Base-by-base conservation (phyloP, 2,797 vertebrate genomes). In the Amblyraja radiata region DNA sequence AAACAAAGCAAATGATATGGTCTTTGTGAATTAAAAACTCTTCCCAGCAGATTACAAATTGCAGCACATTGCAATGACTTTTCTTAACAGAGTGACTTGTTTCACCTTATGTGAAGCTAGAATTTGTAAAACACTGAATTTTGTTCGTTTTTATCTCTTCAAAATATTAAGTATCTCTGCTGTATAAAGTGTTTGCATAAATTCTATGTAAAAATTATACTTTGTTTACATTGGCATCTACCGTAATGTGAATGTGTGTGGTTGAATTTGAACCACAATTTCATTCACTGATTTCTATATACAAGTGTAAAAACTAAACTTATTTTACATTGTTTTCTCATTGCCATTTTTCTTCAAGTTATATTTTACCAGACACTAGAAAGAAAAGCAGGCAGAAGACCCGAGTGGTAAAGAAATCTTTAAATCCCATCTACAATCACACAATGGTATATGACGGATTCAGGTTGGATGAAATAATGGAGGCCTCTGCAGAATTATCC, bases 381-480 rank as follows among this genome's bases (percentile, higher is more conserved):
- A 95, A 94, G 93, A 95, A 95, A 93, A 95, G 95, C 78, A 94
- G 95, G 0, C 95, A 95, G 93, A 95, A 95, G 94, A 95, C 95
- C 1, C 93, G 80, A 74, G 58, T 90, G 11, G 58, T 93, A 54
- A 90, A 93, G 83, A 93, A 93, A 78, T n/a, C 9, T 10, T 94
- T 93, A 91, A 90, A 94, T 88, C 95, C 95, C 0, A 93, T 95
- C 73, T 95, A 94, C 77, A 95, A 95, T 93, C 95, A 95, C 74
- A 94, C 94, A 61, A 95, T 95, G 95, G 95, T 95, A 86, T 95
- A 95, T 61, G 95, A 95, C 25, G 95, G 95, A 21, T 95, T 95
- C 93, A 93, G 90, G 68, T 21, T 65, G 4, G 94, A 93, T 2
- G 95, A 95, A 92, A 93, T 95, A 83, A 88, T 73, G 6, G 95